Evolutionary conservation across 2,888 invertebrate species (phyloP).

Genomic region (Nephrotoma flavescens): DNA sequence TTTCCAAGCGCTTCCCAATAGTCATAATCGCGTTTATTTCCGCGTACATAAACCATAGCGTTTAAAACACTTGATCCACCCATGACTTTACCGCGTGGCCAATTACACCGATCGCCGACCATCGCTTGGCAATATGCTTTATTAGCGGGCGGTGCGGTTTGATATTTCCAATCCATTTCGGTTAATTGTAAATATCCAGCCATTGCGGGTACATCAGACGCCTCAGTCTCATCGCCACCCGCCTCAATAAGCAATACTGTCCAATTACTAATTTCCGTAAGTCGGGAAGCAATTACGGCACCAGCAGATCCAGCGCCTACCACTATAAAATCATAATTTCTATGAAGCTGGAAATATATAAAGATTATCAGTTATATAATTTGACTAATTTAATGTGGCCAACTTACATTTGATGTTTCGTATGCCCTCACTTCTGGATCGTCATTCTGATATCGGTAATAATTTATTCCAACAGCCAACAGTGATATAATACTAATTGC

Average conservation of each 20-base stretch:
- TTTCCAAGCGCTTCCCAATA: conserved; percentile 73
- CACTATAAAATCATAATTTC: conserved; percentile 74
- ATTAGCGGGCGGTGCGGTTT: conserved; percentile 63
- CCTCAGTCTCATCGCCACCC: conserved; percentile 76
- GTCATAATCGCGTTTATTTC: conserved; percentile 76
- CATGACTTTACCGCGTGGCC: conserved; percentile 84
- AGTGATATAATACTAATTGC: conserved; percentile 63
- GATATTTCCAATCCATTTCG: conserved; percentile 84
- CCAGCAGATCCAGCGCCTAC: conserved; percentile 84
- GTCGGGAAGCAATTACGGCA: conserved; percentile 70
- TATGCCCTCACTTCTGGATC: conserved; percentile 70
- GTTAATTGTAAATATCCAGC: conserved; percentile 74
- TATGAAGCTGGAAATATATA: conserved; percentile 41
- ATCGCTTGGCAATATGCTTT: conserved; percentile 76
- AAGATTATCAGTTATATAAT: not conserved
- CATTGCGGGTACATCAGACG: conserved; percentile 73
- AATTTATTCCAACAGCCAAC: conserved; percentile 64
- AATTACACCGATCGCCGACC: conserved; percentile 76
- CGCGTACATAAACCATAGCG: conserved; percentile 84
- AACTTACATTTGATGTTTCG: conserved; percentile 54
- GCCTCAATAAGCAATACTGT: conserved; percentile 72
- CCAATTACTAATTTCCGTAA: conserved; percentile 71
- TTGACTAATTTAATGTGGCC: not conserved
- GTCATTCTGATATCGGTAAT: conserved; percentile 61
- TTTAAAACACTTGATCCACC: conserved; percentile 81